phyloP scores from a whole-genome alignment of 2,888 invertebrate genomes.

The Biston stratarius region DNA sequence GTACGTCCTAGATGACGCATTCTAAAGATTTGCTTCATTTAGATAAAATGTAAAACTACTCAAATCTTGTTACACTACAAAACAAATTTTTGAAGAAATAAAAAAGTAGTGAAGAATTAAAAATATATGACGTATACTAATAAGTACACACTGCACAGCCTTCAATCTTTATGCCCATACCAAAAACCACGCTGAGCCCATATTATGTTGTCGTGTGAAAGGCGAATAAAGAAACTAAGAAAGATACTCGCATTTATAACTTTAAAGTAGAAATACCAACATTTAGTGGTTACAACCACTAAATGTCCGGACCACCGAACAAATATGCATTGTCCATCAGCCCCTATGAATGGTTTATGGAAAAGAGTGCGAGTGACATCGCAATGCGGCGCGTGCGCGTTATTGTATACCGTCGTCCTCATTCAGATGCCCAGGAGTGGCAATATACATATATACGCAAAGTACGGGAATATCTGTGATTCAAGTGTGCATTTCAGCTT shows the following conservation, averaged over 20 bases:
- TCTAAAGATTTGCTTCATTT: no score
- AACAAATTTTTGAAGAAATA: no score
- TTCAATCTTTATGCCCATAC: no score
- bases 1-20: no score
- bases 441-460: slow-evolving; percentile 28
- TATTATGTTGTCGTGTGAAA: no score
- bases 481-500: slow-evolving; percentile 20
- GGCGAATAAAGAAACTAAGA: background rate
- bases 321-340: slow-evolving; percentile 74
- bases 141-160: no score
- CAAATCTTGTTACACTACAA: no score
- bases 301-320: slow-evolving; percentile 40
- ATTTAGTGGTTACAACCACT: slow-evolving; percentile 30
- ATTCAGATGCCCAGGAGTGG: slow-evolving; percentile 68
- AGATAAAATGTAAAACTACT: no score
- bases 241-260: background rate
- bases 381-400: slow-evolving; percentile 66
- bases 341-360: slow-evolving; percentile 70
- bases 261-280: slow-evolving; percentile 14
- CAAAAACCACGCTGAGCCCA: no score
- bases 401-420: slow-evolving; percentile 69
- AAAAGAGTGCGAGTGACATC: slow-evolving; percentile 76
- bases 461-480: background rate
- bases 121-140: no score
- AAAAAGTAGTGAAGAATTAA: no score